A percentile compares a stretch with the other conserved stretches of the same genome.
These are phyloP conservation scores for Unio delphinus DNA, from an alignment of 2,888 invertebrate species.

Conservation along the genomic window DNA sequence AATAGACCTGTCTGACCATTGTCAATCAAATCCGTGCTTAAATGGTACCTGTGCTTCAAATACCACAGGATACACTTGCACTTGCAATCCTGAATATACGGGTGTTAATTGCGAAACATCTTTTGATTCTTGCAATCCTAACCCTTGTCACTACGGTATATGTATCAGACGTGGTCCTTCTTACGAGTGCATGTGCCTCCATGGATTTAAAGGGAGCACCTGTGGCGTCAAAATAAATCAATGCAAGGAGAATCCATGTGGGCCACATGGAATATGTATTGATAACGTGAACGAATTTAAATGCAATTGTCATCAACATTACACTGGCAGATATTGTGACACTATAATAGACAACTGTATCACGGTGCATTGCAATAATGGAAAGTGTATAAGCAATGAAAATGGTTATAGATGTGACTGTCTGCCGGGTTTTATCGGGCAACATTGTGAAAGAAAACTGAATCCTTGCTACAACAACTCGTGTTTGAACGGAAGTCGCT, in stretches of 20 bases:
- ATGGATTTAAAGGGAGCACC: too few relatives aligned
- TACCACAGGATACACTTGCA: background rate
- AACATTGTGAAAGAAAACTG: background rate
- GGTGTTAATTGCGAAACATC: background rate
- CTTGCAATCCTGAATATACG: background rate
- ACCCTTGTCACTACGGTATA: too few relatives aligned
- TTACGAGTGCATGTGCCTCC: too few relatives aligned
- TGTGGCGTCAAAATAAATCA: background rate
- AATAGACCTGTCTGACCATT: too few relatives aligned
- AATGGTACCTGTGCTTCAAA: background rate
- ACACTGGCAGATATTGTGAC: background rate
- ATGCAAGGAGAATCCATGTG: background rate
- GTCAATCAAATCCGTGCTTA: too few relatives aligned
- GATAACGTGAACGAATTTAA: background rate
- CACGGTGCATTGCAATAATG: background rate
- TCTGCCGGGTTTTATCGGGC: background rate
- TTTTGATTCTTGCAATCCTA: too few relatives aligned
- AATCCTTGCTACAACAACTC: background rate
- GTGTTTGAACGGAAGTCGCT: background rate
- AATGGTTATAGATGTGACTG: constrained; percentile 1
- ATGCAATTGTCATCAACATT: background rate
- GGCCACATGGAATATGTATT: background rate
- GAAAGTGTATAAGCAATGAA: background rate
- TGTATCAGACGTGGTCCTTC: too few relatives aligned
- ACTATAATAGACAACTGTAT: background rate